Evolutionary conservation across 2,797 vertebrate genomes (phyloP), one percentile per base, ranked within the genome.

Genomic region (Hippoglossus hippoglossus): DNA sequence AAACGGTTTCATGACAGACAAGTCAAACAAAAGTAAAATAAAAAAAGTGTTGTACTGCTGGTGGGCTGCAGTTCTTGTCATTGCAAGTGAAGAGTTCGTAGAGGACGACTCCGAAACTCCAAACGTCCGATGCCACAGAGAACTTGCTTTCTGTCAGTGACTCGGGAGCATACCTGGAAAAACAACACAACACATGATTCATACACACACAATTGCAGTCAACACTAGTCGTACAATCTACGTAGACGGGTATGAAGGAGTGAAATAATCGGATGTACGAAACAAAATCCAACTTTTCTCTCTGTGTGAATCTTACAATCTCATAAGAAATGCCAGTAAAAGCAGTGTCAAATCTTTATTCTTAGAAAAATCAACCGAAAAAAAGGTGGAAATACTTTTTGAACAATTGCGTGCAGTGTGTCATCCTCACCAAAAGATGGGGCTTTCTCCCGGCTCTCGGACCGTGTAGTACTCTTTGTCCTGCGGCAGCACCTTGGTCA

Each of bases 391-490:
- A 28, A 52, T 2, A 26, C 15, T 12, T 51, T 4, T 10, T 28
- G 52, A 3, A 73, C 3, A 44, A 47, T 51, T 19, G 25, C 1
- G 0, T 36, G 56, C 34, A 25, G 55, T n/a, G 15, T 39, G 41
- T 54, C 21, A 2, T 70, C 13, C 96, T 95, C 89, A 99, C 98
- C 98, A 99, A 90, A 99, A 99, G 91, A 99, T 99, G 74, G 98
- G 98, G 83, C 98, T 99, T 87, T 99, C 98, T 24, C 98, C 98
- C 4, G 98, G 98, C 81, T 99, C 96, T 72, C 94, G 96, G 25
- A 99, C 97, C 22, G 97, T 99, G 93, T 99, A 99, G 87, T 99
- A 99, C 67, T 99, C 98, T 79, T 99, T 99, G 88, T 96, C 98
- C 92, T 98, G 97, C 1, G 98, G 98, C 77, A 99, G 93, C 26